Percentiles rank a stretch among this genome's conserved stretches.
Conservation (phyloP, 1,140 invertebrate species). For the Aphidius ervi region DNA sequence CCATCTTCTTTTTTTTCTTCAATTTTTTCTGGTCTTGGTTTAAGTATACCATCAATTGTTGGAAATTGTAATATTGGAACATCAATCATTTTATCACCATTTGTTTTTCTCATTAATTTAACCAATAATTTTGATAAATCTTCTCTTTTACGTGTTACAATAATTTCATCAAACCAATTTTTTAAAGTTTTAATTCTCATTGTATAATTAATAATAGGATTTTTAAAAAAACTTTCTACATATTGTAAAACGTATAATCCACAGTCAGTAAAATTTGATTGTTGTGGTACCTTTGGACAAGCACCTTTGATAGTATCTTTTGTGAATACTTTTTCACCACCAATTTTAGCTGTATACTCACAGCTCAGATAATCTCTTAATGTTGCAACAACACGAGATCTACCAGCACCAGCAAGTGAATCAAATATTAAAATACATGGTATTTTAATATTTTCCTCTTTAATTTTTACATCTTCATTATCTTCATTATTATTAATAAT, state of each 20-base stretch:
- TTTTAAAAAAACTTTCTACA: constrained; percentile 91
- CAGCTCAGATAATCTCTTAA: constrained; percentile 84
- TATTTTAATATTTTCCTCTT: constrained; percentile 37
- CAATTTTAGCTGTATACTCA: constrained; percentile 80
- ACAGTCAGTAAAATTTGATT: constrained; percentile 96
- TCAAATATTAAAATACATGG: constrained; percentile 95
- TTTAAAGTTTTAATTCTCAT: constrained; percentile 71
- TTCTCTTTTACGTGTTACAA: constrained; percentile 74
- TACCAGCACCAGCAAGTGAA: constrained; percentile 77
- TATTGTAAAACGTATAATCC: constrained; percentile 94
- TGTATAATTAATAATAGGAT: constrained; percentile 69
- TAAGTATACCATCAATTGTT: constrained; percentile 47
- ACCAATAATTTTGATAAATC: constrained; percentile 73
- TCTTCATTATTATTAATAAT: constrained; percentile 1
- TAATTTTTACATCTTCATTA: constrained; percentile 28
- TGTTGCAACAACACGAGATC: constrained; percentile 78
- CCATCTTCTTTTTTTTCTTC: constrained; percentile 13
- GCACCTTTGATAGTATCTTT: constrained; percentile 80
- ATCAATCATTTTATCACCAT: constrained; percentile 42
- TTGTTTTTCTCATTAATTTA: constrained; percentile 60
- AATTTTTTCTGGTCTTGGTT: constrained; percentile 35
- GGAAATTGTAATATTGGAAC: constrained; percentile 50
- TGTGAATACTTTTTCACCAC: constrained; percentile 62
- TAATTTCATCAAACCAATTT: constrained; percentile 75
- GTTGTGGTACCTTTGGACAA: constrained; percentile 87